Evolutionary conservation across 2,797 vertebrate species (phyloP), one percentile per base, ranked within the genome.

Genomic region (Gymnocypris eckloni): DNA sequence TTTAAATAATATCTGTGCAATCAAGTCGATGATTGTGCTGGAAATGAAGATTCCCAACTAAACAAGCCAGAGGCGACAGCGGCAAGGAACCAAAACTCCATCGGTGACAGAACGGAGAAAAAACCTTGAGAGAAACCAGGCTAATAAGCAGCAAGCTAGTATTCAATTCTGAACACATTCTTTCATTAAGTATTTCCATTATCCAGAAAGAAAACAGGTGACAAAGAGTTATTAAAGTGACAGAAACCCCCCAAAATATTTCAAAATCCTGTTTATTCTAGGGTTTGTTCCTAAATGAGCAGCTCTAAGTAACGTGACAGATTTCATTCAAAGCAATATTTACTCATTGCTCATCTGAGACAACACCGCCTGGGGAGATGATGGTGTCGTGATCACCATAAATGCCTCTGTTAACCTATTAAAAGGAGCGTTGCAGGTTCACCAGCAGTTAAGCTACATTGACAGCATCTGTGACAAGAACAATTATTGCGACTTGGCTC

Each of bases 321-420:
- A 83, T 83, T 76, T 83, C 56, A 50, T 83, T 83, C 71, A 83
- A 76, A 66, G 56, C 43, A 76, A 76, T 83, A 73, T 83, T 83
- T 66, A 76, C 43, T 66, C 43, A 45, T 59, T n/a, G 81, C 70
- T 83, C 76, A 79, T 43, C 54, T 61, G 76, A 79, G 54, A 79
- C 37, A 78, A 43, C 54, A 37, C 39, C 25, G 70, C 67, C 82
- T 61, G 71, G 28, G 82, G 82, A 75, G 56, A 66, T 39, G 61
- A 76, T 75, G 71, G 79, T 10, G 37, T 72, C 81, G 6, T 82
- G 54, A 76, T 83, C 71, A 52, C 10, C 28, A 76, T 64, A 76
- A 66, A 66, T 66, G 72, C 39, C 56, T 66, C 56, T 50, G 72
- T 83, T 48, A 48, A 73, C 71, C 71, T 50, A 75, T 43, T 78